These are phyloP conservation scores for Amphimallon solstitiale DNA, from an alignment of 2,888 invertebrate genomes.

Conservation along the genomic window DNA sequence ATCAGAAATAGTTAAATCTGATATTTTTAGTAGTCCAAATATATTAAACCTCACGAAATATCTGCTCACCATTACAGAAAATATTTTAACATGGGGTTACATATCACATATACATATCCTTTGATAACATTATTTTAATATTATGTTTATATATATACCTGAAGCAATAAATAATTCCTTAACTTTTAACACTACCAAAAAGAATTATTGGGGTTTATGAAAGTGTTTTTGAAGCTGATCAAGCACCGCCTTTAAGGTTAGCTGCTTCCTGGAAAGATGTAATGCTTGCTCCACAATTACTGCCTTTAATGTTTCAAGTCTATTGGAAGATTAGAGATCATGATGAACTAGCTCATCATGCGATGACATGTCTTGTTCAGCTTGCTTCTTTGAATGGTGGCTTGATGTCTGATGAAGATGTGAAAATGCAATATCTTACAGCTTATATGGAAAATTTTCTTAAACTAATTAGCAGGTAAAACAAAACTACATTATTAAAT, in stretches of 20 bases:
- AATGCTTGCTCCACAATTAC: conserved; percentile 77
- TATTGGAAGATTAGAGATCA: conserved; percentile 84
- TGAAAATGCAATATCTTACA: conserved; percentile 68
- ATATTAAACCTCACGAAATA: conserved; percentile 73
- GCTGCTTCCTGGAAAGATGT: conserved; percentile 79
- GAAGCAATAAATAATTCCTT: conserved; percentile 15
- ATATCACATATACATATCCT: conserved; percentile 68
- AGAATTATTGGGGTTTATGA: conserved; percentile 78
- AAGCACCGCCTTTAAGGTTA: conserved; percentile 69
- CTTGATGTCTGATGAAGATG: conserved; percentile 65
- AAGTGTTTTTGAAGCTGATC: conserved; percentile 74
- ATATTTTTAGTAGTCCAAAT: conserved; percentile 64
- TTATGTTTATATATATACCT: conserved; percentile 25
- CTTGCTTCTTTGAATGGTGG: conserved; percentile 76
- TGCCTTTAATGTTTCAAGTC: conserved; percentile 83
- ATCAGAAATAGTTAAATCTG: conserved; percentile 68
- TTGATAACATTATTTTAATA: conserved; percentile 44
- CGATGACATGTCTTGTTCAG: conserved; percentile 85
- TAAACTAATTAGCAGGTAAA: conserved; percentile 69
- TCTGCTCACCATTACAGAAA: conserved; percentile 81
- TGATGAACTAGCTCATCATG: conserved; percentile 79
- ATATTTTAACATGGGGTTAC: conserved; percentile 85
- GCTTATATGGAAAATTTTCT: conserved; percentile 71
- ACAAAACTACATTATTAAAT: no score
- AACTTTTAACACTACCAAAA: conserved; percentile 68